A percentile compares a stretch with the other conserved stretches of the same genome.
Conservation (phyloP, 1,140 invertebrate genomes). For the Magallana ariakensis region DNA sequence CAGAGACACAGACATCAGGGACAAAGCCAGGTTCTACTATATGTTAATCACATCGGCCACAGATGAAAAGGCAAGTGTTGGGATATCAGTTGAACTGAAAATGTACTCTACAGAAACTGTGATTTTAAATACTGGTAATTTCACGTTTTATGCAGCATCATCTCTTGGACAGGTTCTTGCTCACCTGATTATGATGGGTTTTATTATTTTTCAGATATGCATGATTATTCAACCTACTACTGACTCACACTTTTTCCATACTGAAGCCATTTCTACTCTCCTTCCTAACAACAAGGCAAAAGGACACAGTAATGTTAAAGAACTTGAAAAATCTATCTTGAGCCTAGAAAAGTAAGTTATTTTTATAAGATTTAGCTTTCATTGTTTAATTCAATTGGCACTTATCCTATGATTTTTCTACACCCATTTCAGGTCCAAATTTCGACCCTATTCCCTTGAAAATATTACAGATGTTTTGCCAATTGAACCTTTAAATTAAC, state of each 20-base stretch:
- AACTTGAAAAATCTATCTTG: constrained; percentile 21
- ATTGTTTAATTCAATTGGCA: not conserved
- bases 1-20: constrained; percentile 68
- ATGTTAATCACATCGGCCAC: constrained; percentile 65
- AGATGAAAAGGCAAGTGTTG: constrained; percentile 65
- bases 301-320: constrained; percentile 16
- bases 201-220: constrained; percentile 38
- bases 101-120: not conserved
- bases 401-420: not conserved
- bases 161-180: too few species aligned
- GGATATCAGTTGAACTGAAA: not conserved
- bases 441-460: too few species aligned
- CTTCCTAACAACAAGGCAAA: constrained; percentile 41
- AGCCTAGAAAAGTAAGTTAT: not conserved
- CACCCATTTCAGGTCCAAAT: too few species aligned
- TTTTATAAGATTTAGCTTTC: not conserved
- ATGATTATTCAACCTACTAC: constrained; percentile 46
- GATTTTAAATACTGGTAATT: too few species aligned
- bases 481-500: too few species aligned
- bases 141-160: too few species aligned
- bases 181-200: too few species aligned
- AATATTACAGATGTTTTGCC: too few species aligned
- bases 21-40: constrained; percentile 71
- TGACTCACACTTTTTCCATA: constrained; percentile 48
- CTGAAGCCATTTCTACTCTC: constrained; percentile 52